Evolutionary conservation across 2,113 vertebrate species (phyloP).

Genomic region (Nerophis ophidion): DNA sequence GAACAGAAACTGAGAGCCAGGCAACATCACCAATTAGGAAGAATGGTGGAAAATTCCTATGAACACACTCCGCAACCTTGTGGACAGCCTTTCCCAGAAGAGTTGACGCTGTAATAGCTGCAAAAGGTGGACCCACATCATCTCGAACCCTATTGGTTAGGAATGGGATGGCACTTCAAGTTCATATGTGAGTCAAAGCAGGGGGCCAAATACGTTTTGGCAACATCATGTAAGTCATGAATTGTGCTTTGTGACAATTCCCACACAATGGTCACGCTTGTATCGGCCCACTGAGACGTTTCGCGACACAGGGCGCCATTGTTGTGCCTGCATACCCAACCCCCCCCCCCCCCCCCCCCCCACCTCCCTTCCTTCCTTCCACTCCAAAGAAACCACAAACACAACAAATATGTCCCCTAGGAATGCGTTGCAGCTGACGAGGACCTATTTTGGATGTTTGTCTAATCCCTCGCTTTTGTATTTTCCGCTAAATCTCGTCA

Average conservation of each 20-base stretch:
- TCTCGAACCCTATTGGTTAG: too few relatives aligned
- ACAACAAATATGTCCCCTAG: slow-evolving; percentile 8
- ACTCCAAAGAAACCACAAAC: slow-evolving; percentile 24
- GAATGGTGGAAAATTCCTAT: too few relatives aligned
- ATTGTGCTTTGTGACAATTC: not conserved
- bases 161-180: too few relatives aligned
- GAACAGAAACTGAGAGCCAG: too few relatives aligned
- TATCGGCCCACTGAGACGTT: slow-evolving; percentile 36
- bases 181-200: too few relatives aligned
- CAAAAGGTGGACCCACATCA: too few relatives aligned
- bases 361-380: slow-evolving; percentile 26
- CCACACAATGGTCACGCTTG: slow-evolving; percentile 8
- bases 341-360: slow-evolving; percentile 1
- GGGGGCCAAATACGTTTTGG: too few relatives aligned
- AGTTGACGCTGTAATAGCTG: too few relatives aligned
- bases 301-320: slow-evolving; percentile 29
- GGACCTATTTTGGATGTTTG: slow-evolving; percentile 23
- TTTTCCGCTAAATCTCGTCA: not conserved
- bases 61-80: too few relatives aligned
- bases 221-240: too few relatives aligned
- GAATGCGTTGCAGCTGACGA: slow-evolving; percentile 31
- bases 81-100: too few relatives aligned
- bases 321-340: slow-evolving; percentile 24
- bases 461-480: slow-evolving; percentile 18
- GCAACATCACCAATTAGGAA: too few relatives aligned